Base-by-base conservation (phyloP, 2,113 vertebrate species). In the Procavia capensis region DNA sequence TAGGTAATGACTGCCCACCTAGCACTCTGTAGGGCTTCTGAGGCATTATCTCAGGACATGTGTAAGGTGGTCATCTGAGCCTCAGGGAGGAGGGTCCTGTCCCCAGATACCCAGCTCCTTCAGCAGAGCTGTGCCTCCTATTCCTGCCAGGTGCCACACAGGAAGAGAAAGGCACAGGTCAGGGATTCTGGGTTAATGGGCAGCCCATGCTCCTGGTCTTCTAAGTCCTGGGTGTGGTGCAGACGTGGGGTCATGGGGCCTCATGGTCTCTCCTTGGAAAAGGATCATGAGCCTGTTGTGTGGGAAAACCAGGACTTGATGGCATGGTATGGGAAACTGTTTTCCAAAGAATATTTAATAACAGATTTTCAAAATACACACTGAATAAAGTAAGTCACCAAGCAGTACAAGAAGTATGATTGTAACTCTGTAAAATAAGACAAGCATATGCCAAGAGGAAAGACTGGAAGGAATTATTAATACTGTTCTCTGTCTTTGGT, bases 301-400 rank as follows among this genome's bases (percentile, higher is more conserved):
- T 84, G 59, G 57, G 34, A 64, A 8, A 45, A 43, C 68, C 36
- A 11, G 50, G 45, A 41, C 22, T 64, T 29, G 7, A 45, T 41
- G 39, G 57, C 68, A 45, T 14, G 61, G 61, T 83, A 43, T 41
- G 76, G 27, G 50, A 31, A 81, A 25, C 39, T n/a, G 5, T 64
- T 87, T 93, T 63, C 83, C 13, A 85, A 88, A 91, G 84, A 87
- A 63, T 63, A 88, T 94, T 95, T 95, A 86, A 93, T 97, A 80
- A 47, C 6, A 68, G 19, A 83, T 22, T 74, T 91, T 90, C 64
- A 41, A 81, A 89, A 54, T 76, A 24, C 9, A 45, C 43, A 79
- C 11, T 45, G 63, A 92, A 24, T 91, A 83, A 82, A 41, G 88
- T n/a, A 88, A 24, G 57, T 96, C 81, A 92, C 64, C 29, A 83